A percentile compares a stretch with the other conserved stretches of the same genome.
Evolutionary conservation across 1,140 invertebrate species (phyloP).

Genomic region (Drosophila elegans): DNA sequence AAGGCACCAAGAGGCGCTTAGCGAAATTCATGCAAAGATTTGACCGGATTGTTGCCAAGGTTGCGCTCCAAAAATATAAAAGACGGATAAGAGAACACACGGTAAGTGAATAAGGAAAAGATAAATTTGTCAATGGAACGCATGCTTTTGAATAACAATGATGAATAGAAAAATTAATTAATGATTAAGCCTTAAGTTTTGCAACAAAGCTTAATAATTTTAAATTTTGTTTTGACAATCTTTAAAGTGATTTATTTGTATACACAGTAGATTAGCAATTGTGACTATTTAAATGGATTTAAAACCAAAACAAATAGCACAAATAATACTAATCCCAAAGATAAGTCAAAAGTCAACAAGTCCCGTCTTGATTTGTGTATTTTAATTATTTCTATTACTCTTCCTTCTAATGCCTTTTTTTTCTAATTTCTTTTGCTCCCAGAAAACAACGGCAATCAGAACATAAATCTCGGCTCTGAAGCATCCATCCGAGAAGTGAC

Average conservation of each 20-base stretch:
- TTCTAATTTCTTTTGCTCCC: neutral
- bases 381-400: neutral
- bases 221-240: too few species aligned
- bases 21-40: slow-evolving; percentile 60
- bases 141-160: too few species aligned
- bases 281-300: too few species aligned
- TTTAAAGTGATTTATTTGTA: too few species aligned
- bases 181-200: too few species aligned
- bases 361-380: neutral
- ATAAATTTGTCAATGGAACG: neutral
- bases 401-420: neutral
- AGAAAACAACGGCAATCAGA: neutral
- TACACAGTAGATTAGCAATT: too few species aligned
- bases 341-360: neutral
- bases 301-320: too few species aligned
- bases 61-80: slow-evolving; percentile 4
- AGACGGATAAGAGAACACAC: neutral
- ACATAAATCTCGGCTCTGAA: slow-evolving; percentile 26
- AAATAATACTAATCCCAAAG: neutral
- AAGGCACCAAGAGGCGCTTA: slow-evolving; percentile 62
- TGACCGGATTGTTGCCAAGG: slow-evolving; percentile 56
- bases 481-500: slow-evolving; percentile 33
- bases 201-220: too few species aligned
- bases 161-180: too few species aligned
- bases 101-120: neutral